phyloP scores from a whole-genome alignment of 2,113 vertebrate genomes.

The Muscicapa adusta region DNA sequence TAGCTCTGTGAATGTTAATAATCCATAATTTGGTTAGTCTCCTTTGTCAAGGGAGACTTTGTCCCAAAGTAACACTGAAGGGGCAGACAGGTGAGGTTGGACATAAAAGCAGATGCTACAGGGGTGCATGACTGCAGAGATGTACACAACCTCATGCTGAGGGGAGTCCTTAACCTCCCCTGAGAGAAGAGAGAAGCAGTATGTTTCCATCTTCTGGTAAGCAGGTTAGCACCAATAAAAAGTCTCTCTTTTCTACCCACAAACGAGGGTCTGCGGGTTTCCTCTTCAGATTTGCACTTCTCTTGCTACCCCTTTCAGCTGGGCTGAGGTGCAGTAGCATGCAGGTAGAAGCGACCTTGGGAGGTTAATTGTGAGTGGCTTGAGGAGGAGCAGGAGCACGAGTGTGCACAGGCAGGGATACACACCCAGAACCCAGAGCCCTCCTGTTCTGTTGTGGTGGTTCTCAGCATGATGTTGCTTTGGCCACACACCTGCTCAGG shows the following conservation, averaged over 20 bases:
- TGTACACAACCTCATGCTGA: not conserved
- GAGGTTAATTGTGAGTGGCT: not conserved
- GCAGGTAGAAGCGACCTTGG: not conserved
- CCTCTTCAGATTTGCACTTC: not conserved
- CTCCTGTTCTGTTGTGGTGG: not conserved
- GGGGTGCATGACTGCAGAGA: not conserved
- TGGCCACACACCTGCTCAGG: fast-evolving
- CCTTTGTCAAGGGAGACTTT: not conserved
- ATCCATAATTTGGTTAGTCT: not conserved
- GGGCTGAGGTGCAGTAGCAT: not conserved
- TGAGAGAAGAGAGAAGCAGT: not conserved
- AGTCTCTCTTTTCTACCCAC: not conserved
- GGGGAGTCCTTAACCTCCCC: slow-evolving; percentile 17
- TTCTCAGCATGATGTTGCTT: not conserved
- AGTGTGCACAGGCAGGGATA: not conserved
- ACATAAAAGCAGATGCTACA: not conserved
- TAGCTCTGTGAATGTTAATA: not conserved
- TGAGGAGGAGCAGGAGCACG: not conserved
- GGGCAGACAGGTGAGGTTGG: not conserved
- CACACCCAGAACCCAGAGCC: not conserved
- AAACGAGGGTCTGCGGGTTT: not conserved
- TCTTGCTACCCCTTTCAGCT: not conserved
- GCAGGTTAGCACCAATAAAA: not conserved
- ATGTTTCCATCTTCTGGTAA: slow-evolving; percentile 11
- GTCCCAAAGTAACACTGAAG: not conserved